Conservation (phyloP, 2,888 invertebrate species). For the Epinotia demarniana region DNA sequence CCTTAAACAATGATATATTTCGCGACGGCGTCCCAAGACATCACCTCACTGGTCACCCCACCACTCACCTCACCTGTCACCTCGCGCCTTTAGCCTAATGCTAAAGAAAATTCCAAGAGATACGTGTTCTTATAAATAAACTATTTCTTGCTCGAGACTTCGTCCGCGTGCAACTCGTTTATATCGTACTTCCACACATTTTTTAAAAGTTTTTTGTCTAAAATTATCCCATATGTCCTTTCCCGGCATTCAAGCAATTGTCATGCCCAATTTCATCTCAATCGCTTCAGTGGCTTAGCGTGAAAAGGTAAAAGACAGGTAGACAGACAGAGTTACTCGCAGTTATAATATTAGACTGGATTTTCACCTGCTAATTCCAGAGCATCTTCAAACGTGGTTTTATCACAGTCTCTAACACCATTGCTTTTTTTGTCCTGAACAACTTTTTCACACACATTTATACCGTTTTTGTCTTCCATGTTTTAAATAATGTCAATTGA, state of each 20-base stretch:
- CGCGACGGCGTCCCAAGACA: no score
- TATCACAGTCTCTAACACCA: neutral
- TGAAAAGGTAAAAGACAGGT: neutral
- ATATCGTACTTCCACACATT: no score
- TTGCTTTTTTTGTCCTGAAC: neutral
- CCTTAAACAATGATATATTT: no score
- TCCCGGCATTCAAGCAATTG: no score
- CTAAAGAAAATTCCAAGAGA: no score
- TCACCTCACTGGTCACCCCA: no score
- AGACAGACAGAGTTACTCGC: neutral
- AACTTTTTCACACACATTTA: neutral
- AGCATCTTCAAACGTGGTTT: slow-evolving; percentile 27
- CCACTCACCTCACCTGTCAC: no score
- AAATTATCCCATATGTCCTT: no score
- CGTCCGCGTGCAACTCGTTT: neutral
- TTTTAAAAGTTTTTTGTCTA: no score
- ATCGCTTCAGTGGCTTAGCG: neutral
- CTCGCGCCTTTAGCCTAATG: no score
- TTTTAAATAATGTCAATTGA: neutral
- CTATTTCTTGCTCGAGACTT: neutral
- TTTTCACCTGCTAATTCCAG: slow-evolving; percentile 28
- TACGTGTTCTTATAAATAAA: neutral
- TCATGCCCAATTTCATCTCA: no score
- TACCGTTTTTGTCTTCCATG: slow-evolving; percentile 3
- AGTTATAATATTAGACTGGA: neutral